Evolutionary conservation across 2,888 invertebrate genomes (phyloP), one percentile per base, ranked within the genome.

Genomic region (Cheilosia soror): DNA sequence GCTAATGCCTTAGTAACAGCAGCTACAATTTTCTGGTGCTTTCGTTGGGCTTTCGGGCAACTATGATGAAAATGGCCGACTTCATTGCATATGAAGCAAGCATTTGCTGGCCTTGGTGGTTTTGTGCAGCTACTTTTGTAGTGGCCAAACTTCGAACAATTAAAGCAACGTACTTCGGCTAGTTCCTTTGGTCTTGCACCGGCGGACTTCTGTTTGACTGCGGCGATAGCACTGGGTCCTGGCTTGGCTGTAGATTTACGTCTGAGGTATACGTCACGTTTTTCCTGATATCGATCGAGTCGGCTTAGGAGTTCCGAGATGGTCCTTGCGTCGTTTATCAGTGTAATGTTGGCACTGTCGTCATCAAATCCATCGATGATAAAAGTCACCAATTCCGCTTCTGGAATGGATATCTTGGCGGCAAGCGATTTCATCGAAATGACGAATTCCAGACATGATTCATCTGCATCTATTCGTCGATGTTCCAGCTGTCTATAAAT

Each of bases 71-170:
- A 51, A 42, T 76, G 76, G 3, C 58, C 55, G 5, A 57, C 25
- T 47, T 65, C 57, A n/a, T 47, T 76, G 15, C 66, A 76, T 29
- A 44, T 68, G 53, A 77, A 66, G 42, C 66, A 60, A 5, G 66
- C 66, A 42, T 68, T 31, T 11, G 4, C 6, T 13, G 44, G 75
- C 51, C 73, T 65, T 11, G n/a, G 9, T n/a, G 65, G 58, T 51
- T 58, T 76, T 9, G 77, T 49, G 42, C 66, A 83, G n/a, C 55
- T 58, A 47, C 25, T 55, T 27, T 77, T 76, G 13, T 58, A 66
- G 33, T 77, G 62, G 0, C 77, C 77, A 25, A 78, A 73, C n/a
- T 62, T 44, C 6, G 72, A 78, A n/a, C 68, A 78, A 42, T 78
- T 78, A 20, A 66, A 83, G 13, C 78, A 78, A 29, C 72, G 40